These are phyloP conservation scores for Sciaenops ocellatus DNA, from an alignment of 2,797 vertebrate species.

Conservation along the genomic window DNA sequence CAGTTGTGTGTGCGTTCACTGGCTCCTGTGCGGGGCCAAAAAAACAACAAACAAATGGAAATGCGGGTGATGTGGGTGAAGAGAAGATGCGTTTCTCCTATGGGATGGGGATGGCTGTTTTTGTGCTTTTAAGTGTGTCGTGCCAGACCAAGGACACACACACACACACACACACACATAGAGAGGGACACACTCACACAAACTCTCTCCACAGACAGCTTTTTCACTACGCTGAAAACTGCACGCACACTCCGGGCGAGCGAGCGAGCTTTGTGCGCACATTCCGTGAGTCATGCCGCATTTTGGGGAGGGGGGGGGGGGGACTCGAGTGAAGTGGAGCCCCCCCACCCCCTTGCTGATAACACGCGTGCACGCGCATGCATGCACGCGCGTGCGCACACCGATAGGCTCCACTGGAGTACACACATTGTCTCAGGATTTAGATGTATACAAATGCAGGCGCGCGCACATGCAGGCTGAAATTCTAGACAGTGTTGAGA, in stretches of 20 bases:
- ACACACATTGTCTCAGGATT: not conserved
- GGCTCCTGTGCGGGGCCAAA: not conserved
- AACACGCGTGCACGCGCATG: slow-evolving; percentile 1
- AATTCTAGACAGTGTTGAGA: slow-evolving; percentile 15
- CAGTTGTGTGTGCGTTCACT: slow-evolving; percentile 12
- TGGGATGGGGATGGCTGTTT: slow-evolving; percentile 4
- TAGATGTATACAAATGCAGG: not conserved
- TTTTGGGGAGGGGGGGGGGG: slow-evolving; percentile 58
- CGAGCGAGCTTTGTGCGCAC: slow-evolving; percentile 34
- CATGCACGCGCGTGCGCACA: not conserved
- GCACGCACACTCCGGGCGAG: slow-evolving; percentile 24
- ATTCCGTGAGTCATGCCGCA: slow-evolving; percentile 72
- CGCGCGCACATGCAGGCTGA: slow-evolving; percentile 8
- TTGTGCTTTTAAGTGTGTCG: slow-evolving; percentile 44
- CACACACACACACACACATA: slow-evolving; percentile 20
- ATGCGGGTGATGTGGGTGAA: not conserved
- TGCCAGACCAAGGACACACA: slow-evolving; percentile 52
- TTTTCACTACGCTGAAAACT: slow-evolving; percentile 29
- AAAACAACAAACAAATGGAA: not conserved
- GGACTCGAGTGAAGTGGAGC: slow-evolving; percentile 56
- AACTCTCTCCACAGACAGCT: slow-evolving; percentile 27
- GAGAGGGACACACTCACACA: slow-evolving; percentile 27
- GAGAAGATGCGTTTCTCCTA: slow-evolving; percentile 9
- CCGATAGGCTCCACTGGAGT: not conserved
- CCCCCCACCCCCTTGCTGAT: slow-evolving; percentile 51